Evolutionary conservation across 2,797 vertebrate genomes (phyloP).

Genomic region (Siniperca undulata): DNA sequence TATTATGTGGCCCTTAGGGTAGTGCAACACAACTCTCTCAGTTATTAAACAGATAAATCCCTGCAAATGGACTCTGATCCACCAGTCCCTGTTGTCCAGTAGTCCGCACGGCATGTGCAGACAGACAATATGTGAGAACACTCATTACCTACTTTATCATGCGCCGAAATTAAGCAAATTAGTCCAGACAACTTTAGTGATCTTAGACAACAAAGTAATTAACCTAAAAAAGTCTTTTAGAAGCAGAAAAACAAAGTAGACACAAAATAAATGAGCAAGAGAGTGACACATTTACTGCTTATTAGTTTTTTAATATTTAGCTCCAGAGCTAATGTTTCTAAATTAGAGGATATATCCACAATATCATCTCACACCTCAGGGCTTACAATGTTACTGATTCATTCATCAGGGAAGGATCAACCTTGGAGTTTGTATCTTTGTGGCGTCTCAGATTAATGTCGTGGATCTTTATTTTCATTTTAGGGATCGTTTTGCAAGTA

Average conservation of each 20-base stretch:
- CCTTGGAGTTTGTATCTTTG: background rate
- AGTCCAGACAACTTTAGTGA: background rate
- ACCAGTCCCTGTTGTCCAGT: constrained; percentile 53
- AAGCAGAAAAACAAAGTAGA: background rate
- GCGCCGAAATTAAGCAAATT: constrained; percentile 16
- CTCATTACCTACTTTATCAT: constrained; percentile 32
- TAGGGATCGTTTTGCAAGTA: background rate
- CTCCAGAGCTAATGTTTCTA: background rate
- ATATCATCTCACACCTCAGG: background rate
- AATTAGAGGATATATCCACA: background rate
- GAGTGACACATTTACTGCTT: background rate
- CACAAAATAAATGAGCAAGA: background rate
- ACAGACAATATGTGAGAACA: constrained; percentile 23
- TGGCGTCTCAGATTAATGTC: background rate
- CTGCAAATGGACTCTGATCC: constrained; percentile 71
- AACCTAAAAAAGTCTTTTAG: background rate
- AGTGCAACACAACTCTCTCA: constrained; percentile 50
- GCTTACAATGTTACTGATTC: background rate
- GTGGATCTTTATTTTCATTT: background rate
- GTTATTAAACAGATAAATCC: constrained; percentile 85
- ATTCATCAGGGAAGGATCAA: background rate
- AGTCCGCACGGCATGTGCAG: constrained; percentile 9
- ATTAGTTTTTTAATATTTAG: background rate
- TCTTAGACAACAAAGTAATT: constrained; percentile 1
- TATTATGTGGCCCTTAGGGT: constrained; percentile 76